phyloP scores from a whole-genome alignment of 2,113 vertebrate species.

The Trematomus loennbergii region DNA sequence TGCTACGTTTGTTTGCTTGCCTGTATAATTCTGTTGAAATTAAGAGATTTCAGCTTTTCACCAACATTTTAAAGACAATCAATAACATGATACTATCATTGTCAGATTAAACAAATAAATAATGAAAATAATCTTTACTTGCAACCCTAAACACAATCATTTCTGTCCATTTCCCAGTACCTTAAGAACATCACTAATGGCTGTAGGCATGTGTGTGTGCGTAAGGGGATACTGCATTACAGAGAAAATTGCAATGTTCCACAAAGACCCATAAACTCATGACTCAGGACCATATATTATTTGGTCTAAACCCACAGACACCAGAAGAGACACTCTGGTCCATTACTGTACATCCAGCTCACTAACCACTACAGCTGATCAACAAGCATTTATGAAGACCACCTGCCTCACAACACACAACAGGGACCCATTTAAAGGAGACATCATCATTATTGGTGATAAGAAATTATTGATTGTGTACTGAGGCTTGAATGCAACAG shows the following conservation, averaged over 20 bases:
- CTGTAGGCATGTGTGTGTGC: not conserved
- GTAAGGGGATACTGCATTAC: constrained; percentile 28
- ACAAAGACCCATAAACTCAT: constrained; percentile 47
- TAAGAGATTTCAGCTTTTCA: too few species aligned
- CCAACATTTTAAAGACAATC: not conserved
- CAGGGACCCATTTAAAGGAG: constrained; percentile 44
- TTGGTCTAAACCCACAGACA: constrained; percentile 15
- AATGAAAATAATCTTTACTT: not conserved
- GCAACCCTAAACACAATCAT: too few species aligned
- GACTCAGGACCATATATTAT: constrained; percentile 21
- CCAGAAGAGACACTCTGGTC: constrained; percentile 11
- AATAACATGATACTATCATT: too few species aligned
- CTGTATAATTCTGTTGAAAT: not conserved
- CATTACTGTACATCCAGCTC: constrained; percentile 43
- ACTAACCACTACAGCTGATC: constrained; percentile 8
- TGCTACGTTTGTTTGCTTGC: not conserved
- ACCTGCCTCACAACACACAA: constrained; percentile 19
- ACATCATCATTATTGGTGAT: constrained; percentile 27
- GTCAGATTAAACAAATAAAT: too few species aligned
- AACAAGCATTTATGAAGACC: constrained; percentile 36
- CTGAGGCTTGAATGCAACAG: constrained; percentile 26
- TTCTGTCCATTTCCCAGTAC: too few species aligned
- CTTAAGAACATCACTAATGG: not conserved
- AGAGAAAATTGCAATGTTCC: constrained; percentile 18
- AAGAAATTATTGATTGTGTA: constrained; percentile 41